phyloP scores from a whole-genome alignment of 2,797 vertebrate species.

The Zenarchopterus dispar region DNA sequence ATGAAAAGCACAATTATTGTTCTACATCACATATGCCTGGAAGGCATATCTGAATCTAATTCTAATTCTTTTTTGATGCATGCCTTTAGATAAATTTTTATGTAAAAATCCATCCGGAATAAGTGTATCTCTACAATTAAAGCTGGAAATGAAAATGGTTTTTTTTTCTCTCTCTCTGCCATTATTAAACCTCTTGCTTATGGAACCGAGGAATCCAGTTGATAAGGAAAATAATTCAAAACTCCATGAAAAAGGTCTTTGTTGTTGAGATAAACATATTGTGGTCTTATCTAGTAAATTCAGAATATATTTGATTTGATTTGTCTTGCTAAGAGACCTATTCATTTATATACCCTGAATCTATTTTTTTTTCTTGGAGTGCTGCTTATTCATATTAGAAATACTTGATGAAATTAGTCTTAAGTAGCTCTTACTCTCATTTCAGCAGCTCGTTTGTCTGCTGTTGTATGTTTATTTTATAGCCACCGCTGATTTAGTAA shows the following conservation, averaged over 20 bases:
- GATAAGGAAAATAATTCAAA: too few relatives aligned
- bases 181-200: neutral
- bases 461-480: slow-evolving; percentile 3
- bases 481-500: neutral
- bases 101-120: neutral
- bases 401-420: neutral
- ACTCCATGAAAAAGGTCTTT: too few relatives aligned
- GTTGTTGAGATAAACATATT: slow-evolving; percentile 4
- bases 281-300: slow-evolving; percentile 1
- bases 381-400: neutral
- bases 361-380: neutral
- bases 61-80: neutral
- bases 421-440: slow-evolving; percentile 12
- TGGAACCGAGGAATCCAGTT: neutral
- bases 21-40: neutral
- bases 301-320: neutral
- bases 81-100: neutral
- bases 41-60: neutral
- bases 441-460: slow-evolving; percentile 1
- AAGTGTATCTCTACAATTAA: neutral
- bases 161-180: neutral
- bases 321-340: neutral
- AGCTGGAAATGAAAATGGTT: neutral
- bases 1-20: slow-evolving; percentile 1
- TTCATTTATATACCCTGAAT: neutral